These are phyloP conservation scores for Spodoptera exigua DNA, from an alignment of 2,888 invertebrate species.

Conservation along the genomic window DNA sequence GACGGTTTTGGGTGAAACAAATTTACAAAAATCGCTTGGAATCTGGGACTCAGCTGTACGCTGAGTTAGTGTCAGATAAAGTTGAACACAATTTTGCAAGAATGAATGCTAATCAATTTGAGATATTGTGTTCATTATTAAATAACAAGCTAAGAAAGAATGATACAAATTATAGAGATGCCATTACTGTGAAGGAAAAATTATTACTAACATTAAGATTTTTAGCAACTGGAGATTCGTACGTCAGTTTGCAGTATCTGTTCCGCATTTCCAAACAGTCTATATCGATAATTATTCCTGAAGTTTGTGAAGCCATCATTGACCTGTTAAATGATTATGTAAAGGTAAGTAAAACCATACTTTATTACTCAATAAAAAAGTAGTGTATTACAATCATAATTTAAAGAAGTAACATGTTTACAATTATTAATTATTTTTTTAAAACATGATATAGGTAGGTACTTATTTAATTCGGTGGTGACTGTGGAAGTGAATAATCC, in stretches of 20 bases:
- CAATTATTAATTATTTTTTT: constrained; percentile 34
- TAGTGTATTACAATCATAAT: constrained; percentile 41
- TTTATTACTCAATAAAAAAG: constrained; percentile 40
- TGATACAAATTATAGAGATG: constrained; percentile 52
- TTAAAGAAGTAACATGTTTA: constrained; percentile 29
- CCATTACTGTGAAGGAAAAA: constrained; percentile 53
- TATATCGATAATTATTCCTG: constrained; percentile 49
- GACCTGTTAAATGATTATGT: constrained; percentile 48
- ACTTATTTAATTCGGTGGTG: constrained; percentile 49
- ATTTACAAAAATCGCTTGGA: constrained; percentile 35
- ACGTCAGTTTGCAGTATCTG: constrained; percentile 47
- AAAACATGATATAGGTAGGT: constrained; percentile 23
- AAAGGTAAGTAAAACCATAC: constrained; percentile 50
- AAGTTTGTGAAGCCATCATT: constrained; percentile 53
- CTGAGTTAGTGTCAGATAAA: constrained; percentile 43
- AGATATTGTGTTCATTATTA: constrained; percentile 51
- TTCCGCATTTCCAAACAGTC: constrained; percentile 48
- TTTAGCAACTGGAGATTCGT: constrained; percentile 55
- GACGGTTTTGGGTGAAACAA: constrained; percentile 42
- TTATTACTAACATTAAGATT: constrained; percentile 49
- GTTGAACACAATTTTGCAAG: constrained; percentile 52
- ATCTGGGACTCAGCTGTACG: constrained; percentile 32
- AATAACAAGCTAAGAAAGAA: constrained; percentile 40
- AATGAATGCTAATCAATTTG: constrained; percentile 50
- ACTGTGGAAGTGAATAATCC: constrained; percentile 35